Evolutionary conservation across 30 jellyfish, hydroid and myxozoan species (phyloP), one percentile per base, ranked within the genome.

Genomic region (Euphysa ruthae): DNA sequence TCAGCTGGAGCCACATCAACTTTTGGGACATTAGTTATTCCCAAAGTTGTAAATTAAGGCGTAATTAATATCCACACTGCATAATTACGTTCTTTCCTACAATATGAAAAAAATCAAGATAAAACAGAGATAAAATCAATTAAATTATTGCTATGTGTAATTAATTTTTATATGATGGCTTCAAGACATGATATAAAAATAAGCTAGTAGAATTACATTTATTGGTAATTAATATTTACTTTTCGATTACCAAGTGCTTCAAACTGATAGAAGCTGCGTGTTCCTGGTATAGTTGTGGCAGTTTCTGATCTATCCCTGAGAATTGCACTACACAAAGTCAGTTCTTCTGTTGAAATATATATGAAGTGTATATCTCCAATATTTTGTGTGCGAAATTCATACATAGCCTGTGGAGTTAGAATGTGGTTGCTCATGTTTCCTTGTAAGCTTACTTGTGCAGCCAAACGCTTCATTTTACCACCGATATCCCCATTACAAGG

Each of bases 371-470:
- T 49, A 8, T 54, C 78, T 22, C 26, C 12, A 49, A 75, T 20
- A 0, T 75, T 29, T 32, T 63, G 76, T 25, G 63, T 33, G 70
- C 86, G 46, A 63, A 42, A 66, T 38, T 43, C 32, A 26, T 18
- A 75, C 13, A 75, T 13, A 2, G 33, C 58, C 24, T n/a, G 31
- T 21, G 92, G 68, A n/a, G 81, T 64, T 35, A 77, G 35, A 49
- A 69, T 66, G 29, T 77, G 92, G 24, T 52, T 51, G 16, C 66
- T 21, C 35, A 61, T 0, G n/a, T 73, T 63, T 38, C 92, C 19
- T 50, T 66, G 92, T n/a, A 77, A 73, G 60, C 92, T 77, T 34
- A 73, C 92, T 55, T 68, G 71, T 51, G 91, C 77, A 16, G 86
- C 65, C 22, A 49, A 35, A 2, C 88, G 2, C 28, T 75, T 32